Evolutionary conservation across 2,113 vertebrate genomes (phyloP), one percentile per base, ranked within the genome.

Genomic region (Cynoglossus semilaevis): DNA sequence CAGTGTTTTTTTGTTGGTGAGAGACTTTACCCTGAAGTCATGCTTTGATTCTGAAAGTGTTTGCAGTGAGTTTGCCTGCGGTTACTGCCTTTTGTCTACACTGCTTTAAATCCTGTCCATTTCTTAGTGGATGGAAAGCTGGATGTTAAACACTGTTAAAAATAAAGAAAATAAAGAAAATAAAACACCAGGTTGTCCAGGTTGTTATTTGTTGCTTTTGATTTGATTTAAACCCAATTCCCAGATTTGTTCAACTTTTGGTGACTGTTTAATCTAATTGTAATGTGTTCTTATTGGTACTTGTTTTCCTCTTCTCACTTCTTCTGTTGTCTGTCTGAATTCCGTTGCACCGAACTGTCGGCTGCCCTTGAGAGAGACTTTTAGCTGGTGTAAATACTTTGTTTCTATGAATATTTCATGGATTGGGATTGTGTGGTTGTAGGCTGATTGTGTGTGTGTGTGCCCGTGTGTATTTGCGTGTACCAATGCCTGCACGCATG

Each of bases 311-410:
- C 42, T 22, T 45, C 16, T 16, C 36, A 36, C 50, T 19, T 44
- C 18, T 18, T 49, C 14, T 35, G 1, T 19, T 8, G 37, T 19
- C 11, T 61, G 67, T 60, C 66, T 53, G 0, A 0, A 57, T 76
- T 78, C 35, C 54, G 60, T 22, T 62, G 70, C 1, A 3, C 65
- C 46, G 59, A 59, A 67, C 49, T 34, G 57, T 70, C 63, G 67
- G 36, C 36, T 44, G 2, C 60, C 63, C 74, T 49, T 0, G 6
- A 78, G 76, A 66, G 78, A 83, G 62, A 72, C 59, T 76, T 62
- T 82, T 70, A 76, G 57, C 77, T 63, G 69, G 58, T 67, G 80
- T 85, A 85, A 88, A 88, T 67, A 84, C 84, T 51, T 67, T 9
- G 57, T 69, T 59, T 68, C 43, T 63, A 64, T 85, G 17, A 81